phyloP scores from a whole-genome alignment of 2,113 vertebrate species.

The Aleadryas rufinucha region DNA sequence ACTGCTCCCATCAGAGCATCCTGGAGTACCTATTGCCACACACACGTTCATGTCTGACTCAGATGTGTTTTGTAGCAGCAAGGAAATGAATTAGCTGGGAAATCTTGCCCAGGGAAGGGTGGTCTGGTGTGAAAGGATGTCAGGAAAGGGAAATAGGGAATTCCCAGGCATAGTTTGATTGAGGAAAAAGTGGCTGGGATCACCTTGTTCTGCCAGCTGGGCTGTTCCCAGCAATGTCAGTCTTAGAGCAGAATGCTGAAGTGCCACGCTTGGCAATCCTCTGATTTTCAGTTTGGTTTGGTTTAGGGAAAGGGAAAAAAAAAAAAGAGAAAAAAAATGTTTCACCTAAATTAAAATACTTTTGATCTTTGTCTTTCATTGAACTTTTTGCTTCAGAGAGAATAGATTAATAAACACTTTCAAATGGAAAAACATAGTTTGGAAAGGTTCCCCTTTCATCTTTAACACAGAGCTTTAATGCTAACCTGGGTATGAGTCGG shows the following conservation, averaged over 20 bases:
- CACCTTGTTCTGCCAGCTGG: background rate
- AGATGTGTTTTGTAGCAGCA: rapidly evolving
- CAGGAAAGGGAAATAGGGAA: background rate
- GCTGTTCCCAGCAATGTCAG: background rate
- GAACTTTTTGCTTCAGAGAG: slow-evolving; percentile 58
- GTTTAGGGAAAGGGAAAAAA: background rate
- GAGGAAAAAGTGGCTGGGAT: background rate
- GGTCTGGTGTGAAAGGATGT: background rate
- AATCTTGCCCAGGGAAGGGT: background rate
- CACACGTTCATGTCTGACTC: rapidly evolving
- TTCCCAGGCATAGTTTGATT: background rate
- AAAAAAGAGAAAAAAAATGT: background rate
- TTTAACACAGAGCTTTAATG: background rate
- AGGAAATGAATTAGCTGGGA: background rate
- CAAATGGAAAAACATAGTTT: slow-evolving; percentile 27
- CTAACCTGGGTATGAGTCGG: background rate
- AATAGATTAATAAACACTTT: slow-evolving; percentile 58
- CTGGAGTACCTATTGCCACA: rapidly evolving
- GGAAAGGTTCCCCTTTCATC: slow-evolving; percentile 17
- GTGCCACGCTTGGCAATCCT: background rate
- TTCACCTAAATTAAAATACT: slow-evolving; percentile 55
- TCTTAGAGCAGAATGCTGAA: background rate
- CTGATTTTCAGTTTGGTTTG: background rate
- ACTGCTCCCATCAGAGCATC: background rate
- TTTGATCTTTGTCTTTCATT: slow-evolving; percentile 56